Conservation (phyloP, 2,113 vertebrate species). For the Harpagus bidentatus region DNA sequence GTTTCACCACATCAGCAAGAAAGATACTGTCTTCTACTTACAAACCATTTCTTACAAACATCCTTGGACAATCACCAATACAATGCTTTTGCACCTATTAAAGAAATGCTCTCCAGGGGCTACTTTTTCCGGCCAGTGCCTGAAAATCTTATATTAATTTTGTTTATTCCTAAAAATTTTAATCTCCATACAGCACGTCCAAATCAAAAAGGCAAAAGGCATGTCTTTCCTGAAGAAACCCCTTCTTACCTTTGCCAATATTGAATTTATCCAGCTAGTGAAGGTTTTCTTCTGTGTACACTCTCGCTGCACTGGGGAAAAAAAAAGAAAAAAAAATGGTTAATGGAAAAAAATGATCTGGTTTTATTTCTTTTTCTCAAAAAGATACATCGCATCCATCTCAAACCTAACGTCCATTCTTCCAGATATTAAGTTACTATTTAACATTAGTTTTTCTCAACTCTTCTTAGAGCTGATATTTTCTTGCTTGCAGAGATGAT, state of each 20-base stretch:
- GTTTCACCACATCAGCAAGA: neutral
- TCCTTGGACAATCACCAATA: neutral
- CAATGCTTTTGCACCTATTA: neutral
- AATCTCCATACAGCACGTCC: neutral
- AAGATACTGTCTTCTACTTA: neutral
- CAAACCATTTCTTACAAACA: neutral
- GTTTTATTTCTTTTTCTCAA: neutral
- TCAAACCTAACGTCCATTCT: neutral
- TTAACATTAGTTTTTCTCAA: neutral
- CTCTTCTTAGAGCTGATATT: neutral
- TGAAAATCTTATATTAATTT: neutral
- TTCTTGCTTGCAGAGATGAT: neutral
- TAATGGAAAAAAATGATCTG: neutral
- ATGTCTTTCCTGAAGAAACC: neutral
- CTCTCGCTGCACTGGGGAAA: conserved; percentile 85
- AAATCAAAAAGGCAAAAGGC: neutral
- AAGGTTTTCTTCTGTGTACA: conserved; percentile 95
- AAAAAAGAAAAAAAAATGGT: neutral
- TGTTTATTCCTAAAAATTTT: neutral
- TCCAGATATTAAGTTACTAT: neutral
- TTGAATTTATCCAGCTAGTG: conserved; percentile 94
- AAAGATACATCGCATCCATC: neutral
- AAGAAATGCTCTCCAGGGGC: neutral
- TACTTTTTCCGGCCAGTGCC: neutral
- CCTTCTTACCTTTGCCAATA: conserved; percentile 87